Percentiles rank a stretch among this genome's conserved stretches.
Evolutionary conservation across 2,888 invertebrate genomes (phyloP).

Genomic region (Dasypogon diadema): DNA sequence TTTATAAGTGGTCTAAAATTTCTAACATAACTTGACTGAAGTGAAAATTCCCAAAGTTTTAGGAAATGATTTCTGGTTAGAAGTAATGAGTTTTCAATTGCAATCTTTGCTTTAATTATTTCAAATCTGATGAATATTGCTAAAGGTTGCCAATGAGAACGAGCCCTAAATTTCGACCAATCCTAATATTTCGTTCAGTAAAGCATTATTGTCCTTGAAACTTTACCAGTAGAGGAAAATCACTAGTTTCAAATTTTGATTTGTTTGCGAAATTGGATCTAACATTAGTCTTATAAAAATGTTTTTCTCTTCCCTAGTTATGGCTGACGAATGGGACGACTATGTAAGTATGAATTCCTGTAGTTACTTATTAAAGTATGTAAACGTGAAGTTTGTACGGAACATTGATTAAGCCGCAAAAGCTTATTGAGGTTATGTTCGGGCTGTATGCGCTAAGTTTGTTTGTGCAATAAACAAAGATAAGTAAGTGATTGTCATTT

Average conservation of each 20-base stretch:
- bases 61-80: no score
- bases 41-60: no score
- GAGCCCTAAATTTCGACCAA: no score
- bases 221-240: constrained; percentile 6
- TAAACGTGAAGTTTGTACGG: no score
- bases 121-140: no score
- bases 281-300: constrained; percentile 42
- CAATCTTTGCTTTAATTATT: no score
- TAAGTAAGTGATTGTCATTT: background rate
- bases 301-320: constrained; percentile 56
- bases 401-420: constrained; percentile 4
- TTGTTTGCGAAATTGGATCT: constrained; percentile 18
- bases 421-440: constrained; percentile 50
- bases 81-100: no score
- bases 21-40: no score
- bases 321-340: constrained; percentile 60
- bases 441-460: constrained; percentile 16
- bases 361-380: no score
- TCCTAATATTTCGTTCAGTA: background rate
- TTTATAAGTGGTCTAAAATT: no score
- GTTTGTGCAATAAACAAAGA: background rate
- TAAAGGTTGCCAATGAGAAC: no score
- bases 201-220: constrained; percentile 9
- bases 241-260: constrained; percentile 23
- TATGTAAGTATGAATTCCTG: constrained; percentile 51